Percentiles rank a stretch among this genome's conserved stretches.
phyloP scores from a whole-genome alignment of 2,888 invertebrate genomes.

The Conistra vaccinii region DNA sequence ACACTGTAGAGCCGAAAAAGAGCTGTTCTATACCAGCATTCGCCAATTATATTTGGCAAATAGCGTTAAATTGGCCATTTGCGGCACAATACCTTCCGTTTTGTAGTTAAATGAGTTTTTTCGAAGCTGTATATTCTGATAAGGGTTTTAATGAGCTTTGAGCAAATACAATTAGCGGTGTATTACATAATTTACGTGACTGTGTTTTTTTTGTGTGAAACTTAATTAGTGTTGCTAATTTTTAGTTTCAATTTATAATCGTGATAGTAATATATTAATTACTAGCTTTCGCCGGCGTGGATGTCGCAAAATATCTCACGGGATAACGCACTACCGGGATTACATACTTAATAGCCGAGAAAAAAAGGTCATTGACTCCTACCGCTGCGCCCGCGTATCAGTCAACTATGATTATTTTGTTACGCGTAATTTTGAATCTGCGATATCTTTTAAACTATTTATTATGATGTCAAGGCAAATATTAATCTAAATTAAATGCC shows the following conservation, averaged over 20 bases:
- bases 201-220: background rate
- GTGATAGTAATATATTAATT: background rate
- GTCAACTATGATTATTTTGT: too few species aligned
- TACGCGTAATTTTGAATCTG: too few species aligned
- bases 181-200: slow-evolving; percentile 25
- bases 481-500: too few species aligned
- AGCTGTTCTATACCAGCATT: slow-evolving; percentile 77
- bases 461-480: too few species aligned
- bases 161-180: slow-evolving; percentile 30
- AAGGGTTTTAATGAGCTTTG: slow-evolving; percentile 53
- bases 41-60: slow-evolving; percentile 84
- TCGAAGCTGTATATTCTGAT: slow-evolving; percentile 59
- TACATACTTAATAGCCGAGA: too few species aligned
- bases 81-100: slow-evolving; percentile 83
- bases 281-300: too few species aligned
- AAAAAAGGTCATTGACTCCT: too few species aligned
- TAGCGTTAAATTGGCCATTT: slow-evolving; percentile 86
- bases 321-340: too few species aligned
- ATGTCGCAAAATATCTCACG: too few species aligned
- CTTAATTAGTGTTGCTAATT: background rate
- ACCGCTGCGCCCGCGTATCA: too few species aligned
- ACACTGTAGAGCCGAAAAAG: slow-evolving; percentile 78
- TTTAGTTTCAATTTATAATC: background rate
- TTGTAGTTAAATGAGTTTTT: slow-evolving; percentile 77
- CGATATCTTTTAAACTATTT: too few species aligned